These are phyloP conservation scores for Stercorarius parasiticus DNA, from an alignment of 2,113 vertebrate species.

Conservation along the genomic window DNA sequence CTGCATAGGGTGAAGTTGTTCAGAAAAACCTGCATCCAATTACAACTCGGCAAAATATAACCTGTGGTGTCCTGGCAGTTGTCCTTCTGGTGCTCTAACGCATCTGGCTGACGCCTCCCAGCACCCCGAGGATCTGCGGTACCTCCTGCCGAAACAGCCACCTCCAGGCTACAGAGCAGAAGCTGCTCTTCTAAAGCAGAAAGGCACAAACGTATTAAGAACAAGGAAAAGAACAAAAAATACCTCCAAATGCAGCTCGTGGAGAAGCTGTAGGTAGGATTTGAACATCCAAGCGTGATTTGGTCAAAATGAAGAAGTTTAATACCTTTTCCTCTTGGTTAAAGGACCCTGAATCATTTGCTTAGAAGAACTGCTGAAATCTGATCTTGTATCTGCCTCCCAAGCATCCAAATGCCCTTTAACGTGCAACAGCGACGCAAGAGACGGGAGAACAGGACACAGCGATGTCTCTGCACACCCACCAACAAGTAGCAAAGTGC, in stretches of 20 bases:
- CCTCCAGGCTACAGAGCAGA: neutral
- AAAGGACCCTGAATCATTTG: neutral
- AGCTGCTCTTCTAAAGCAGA: neutral
- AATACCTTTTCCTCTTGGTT: neutral
- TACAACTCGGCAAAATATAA: neutral
- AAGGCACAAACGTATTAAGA: neutral
- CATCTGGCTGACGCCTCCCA: neutral
- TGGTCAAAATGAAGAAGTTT: neutral
- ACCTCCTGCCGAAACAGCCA: neutral
- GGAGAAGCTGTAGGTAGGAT: neutral
- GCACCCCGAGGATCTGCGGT: neutral
- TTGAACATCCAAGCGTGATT: neutral
- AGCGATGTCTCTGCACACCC: rapidly evolving
- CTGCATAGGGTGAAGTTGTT: neutral
- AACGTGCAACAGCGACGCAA: neutral
- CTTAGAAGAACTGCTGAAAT: neutral
- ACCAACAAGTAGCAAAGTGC: neutral
- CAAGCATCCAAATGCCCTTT: neutral
- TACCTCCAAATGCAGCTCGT: neutral
- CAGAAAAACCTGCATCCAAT: neutral
- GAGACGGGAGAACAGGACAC: neutral
- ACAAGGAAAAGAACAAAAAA: neutral
- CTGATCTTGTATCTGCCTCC: neutral
- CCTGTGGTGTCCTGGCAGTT: neutral
- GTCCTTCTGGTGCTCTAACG: neutral